Base-by-base conservation (phyloP, 2,888 invertebrate species). In the Drosophila affinis region DNA sequence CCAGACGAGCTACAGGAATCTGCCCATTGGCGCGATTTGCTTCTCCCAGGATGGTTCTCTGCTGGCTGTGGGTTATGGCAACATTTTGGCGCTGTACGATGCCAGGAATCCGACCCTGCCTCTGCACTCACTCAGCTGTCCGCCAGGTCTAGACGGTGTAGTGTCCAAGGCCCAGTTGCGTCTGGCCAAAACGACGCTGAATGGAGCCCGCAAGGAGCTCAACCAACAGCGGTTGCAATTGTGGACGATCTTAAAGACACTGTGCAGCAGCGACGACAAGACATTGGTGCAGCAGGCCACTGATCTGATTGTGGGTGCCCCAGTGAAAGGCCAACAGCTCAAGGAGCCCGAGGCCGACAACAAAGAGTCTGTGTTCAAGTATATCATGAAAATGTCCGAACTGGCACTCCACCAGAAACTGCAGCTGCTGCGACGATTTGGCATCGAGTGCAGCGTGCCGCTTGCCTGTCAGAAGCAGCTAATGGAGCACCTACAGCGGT, bases 41-140 rank as follows among this genome's bases (percentile, higher is more conserved):
- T 96, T 96, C 91, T 95, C 96, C 0, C 93, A 93, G 64, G 97
- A 97, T 91, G 96, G 96, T n/a, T 96, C 96, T 0, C 89, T 96
- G 27, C 88, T 97, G 48, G 96, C 95, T 6, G 95, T 95, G 14
- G 94, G 94, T 10, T 97, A 95, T 92, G 94, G 93, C 32, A 92
- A 94, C 24, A 93, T 93, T 9, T 89, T 96, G 52, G 96, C 96
- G 1, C 91, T 96, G 27, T 97, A 96, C 95, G 93, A 94, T 72
- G 93, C 95, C 0, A 93, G 94, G 45, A 65, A 67, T 52, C 92
- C 92, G 1, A 93, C 94, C 64, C 92, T 93, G 55, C 83, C 95
- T n/a, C 93, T 94, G 83, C 93, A 93, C 59, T 94, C 94, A 2
- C 90, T 95, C 3, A 90, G 87, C 52, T 83, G 91, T 6, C 79